Evolutionary conservation across 2,888 invertebrate species (phyloP).

Genomic region (Epinotia bilunana): DNA sequence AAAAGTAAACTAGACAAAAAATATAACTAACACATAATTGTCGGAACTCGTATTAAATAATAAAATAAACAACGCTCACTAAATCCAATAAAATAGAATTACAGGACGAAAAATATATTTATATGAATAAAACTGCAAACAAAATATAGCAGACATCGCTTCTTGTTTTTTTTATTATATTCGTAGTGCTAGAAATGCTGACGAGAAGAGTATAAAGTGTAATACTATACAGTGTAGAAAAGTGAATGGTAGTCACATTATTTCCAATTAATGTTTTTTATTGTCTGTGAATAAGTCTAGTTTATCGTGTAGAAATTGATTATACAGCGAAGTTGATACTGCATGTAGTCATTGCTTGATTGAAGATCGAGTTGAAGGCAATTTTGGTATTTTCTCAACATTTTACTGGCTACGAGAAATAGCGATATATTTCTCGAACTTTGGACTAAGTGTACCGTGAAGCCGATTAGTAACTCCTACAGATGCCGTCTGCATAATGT

Average conservation of each 20-base stretch:
- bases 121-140: too few species aligned
- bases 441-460: slow-evolving; percentile 23
- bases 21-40: too few species aligned
- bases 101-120: too few species aligned
- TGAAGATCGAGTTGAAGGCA: slow-evolving; percentile 25
- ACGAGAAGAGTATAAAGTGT: background rate
- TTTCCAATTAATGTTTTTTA: background rate
- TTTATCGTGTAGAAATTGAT: background rate
- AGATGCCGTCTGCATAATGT: slow-evolving; percentile 37
- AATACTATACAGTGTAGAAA: background rate
- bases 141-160: too few species aligned
- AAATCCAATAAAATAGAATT: too few species aligned
- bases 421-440: slow-evolving; percentile 8
- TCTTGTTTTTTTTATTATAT: too few species aligned
- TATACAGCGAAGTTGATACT: slow-evolving; percentile 6
- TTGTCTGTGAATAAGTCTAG: background rate
- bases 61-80: too few species aligned
- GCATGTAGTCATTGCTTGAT: slow-evolving; percentile 33
- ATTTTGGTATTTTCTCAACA: slow-evolving; percentile 30
- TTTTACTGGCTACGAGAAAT: slow-evolving; percentile 13
- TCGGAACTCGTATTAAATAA: too few species aligned
- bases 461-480: slow-evolving; percentile 15
- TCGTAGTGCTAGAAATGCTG: background rate
- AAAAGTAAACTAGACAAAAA: too few species aligned
- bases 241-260: background rate